These are phyloP conservation scores for Microlaimidae sp. DNA, from an alignment of 2,888 invertebrate genomes.

Conservation along the genomic window DNA sequence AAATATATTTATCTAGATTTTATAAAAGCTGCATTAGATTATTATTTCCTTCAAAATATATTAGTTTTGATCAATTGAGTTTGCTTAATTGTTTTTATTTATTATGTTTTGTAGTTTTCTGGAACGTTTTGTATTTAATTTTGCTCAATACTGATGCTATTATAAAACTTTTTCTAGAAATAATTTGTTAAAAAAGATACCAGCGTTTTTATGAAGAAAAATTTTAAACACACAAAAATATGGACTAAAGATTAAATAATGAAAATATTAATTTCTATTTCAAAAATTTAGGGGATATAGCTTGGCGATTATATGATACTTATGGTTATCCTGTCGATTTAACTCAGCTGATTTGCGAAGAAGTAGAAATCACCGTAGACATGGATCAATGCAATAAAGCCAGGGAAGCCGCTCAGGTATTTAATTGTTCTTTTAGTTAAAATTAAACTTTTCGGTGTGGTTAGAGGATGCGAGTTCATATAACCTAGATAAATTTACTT, in stretches of 20 bases:
- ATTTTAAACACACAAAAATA: too few relatives aligned
- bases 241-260: too few relatives aligned
- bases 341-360: slow-evolving; percentile 92
- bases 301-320: slow-evolving; percentile 95
- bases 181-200: background rate
- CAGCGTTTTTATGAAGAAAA: slow-evolving; percentile 10
- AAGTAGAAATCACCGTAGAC: slow-evolving; percentile 69
- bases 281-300: slow-evolving; percentile 54
- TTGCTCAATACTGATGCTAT: too few relatives aligned
- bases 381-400: slow-evolving; percentile 76
- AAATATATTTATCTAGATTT: too few relatives aligned
- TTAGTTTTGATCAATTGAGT: too few relatives aligned
- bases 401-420: slow-evolving; percentile 57
- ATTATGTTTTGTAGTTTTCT: too few relatives aligned
- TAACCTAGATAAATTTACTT: background rate
- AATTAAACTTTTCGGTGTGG: background rate
- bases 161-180: too few relatives aligned
- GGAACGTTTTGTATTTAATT: too few relatives aligned
- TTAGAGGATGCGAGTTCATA: background rate
- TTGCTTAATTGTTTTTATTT: too few relatives aligned
- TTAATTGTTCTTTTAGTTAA: background rate
- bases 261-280: too few relatives aligned
- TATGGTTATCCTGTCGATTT: slow-evolving; percentile 97
- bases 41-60: too few relatives aligned
- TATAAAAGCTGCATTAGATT: too few relatives aligned